Evolutionary conservation across 1,140 invertebrate species (phyloP).

Genomic region (Vanessa atalanta): DNA sequence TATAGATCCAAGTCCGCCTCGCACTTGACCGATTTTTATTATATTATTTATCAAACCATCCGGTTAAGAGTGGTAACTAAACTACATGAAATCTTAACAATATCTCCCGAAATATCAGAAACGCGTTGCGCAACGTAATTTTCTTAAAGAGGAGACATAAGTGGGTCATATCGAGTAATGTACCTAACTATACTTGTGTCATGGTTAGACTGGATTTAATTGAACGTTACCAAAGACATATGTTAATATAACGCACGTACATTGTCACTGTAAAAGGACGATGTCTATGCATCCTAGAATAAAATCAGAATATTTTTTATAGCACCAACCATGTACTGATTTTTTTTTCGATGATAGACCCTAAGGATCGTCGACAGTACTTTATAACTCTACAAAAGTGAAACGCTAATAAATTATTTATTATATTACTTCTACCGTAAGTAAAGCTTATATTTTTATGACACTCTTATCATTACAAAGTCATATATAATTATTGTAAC

Average conservation of each 20-base stretch:
- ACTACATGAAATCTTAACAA: background rate
- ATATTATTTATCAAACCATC: too few species aligned
- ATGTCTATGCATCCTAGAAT: slow-evolving; percentile 20
- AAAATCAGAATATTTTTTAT: too few species aligned
- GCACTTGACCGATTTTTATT: too few species aligned
- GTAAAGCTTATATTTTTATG: too few species aligned
- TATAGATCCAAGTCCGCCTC: too few species aligned
- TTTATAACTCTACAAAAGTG: too few species aligned
- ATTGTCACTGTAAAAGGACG: slow-evolving; percentile 20
- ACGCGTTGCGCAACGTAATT: background rate
- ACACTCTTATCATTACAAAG: too few species aligned
- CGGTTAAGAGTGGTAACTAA: too few species aligned
- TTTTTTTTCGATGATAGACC: background rate
- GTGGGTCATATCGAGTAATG: slow-evolving; percentile 24
- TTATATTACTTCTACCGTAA: too few species aligned
- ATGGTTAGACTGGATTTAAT: slow-evolving; percentile 36
- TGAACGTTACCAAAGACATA: slow-evolving; percentile 31
- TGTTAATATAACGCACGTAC: slow-evolving; percentile 32
- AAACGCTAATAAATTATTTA: too few species aligned
- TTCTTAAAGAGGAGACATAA: slow-evolving; percentile 16
- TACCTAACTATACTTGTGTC: slow-evolving; percentile 16
- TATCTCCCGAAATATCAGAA: background rate
- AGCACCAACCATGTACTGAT: background rate
- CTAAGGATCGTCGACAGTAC: too few species aligned
- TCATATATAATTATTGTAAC: too few species aligned